These are phyloP conservation scores for Dolichopus griseipennis DNA, from an alignment of 2,888 invertebrate species.

Conservation along the genomic window DNA sequence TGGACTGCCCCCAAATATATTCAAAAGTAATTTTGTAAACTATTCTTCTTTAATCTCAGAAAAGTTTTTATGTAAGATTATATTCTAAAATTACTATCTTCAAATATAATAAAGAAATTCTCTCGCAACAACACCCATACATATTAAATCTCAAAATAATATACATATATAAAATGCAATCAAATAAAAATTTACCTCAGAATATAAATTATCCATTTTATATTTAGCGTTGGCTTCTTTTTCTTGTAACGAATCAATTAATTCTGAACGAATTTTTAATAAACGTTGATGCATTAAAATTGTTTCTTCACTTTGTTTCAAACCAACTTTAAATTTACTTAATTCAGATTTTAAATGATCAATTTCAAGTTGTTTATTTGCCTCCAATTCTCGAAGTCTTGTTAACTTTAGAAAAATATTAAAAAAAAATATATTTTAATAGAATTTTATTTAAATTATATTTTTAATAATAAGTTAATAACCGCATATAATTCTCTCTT, in stretches of 20 bases:
- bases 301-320: constrained; percentile 30
- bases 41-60: too few relatives aligned
- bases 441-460: too few relatives aligned
- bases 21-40: too few relatives aligned
- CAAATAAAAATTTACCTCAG: constrained; percentile 22
- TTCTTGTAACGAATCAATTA: constrained; percentile 33
- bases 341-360: constrained; percentile 26
- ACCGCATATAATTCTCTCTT: too few relatives aligned
- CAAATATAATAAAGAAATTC: too few relatives aligned
- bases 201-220: constrained; percentile 30
- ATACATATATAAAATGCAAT: constrained; percentile 15
- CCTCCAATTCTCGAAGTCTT: constrained; percentile 20
- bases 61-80: too few relatives aligned
- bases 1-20: too few relatives aligned
- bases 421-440: too few relatives aligned
- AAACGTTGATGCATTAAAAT: constrained; percentile 28
- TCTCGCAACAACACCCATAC: too few relatives aligned
- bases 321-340: constrained; percentile 24
- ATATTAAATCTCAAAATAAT: too few relatives aligned
- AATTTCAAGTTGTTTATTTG: constrained; percentile 26
- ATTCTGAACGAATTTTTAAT: constrained; percentile 29
- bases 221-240: constrained; percentile 29
- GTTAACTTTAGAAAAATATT: constrained; percentile 19
- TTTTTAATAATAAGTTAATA: too few relatives aligned
- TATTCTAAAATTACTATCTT: too few relatives aligned